phyloP scores from a whole-genome alignment of 1,140 invertebrate species.

The Homarus americanus region DNA sequence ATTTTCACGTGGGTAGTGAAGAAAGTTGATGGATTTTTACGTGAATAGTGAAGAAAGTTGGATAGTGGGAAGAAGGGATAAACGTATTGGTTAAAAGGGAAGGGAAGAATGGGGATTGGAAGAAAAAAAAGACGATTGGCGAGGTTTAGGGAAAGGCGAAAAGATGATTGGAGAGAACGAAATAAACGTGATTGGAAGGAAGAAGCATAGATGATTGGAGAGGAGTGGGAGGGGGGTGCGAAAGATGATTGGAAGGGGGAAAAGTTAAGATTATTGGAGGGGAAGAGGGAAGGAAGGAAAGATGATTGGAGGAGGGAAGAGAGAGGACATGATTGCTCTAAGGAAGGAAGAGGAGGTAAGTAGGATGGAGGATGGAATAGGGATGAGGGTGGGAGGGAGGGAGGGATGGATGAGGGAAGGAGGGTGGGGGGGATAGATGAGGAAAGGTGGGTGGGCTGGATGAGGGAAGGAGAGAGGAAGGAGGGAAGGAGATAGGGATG shows the following conservation, averaged over 20 bases:
- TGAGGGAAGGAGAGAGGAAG: neutral
- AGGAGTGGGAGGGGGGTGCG: neutral
- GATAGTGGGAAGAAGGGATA: too few relatives aligned
- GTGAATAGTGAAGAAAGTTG: too few relatives aligned
- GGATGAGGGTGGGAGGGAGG: neutral
- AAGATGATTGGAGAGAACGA: too few relatives aligned
- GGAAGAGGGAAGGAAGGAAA: neutral
- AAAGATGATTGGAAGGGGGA: neutral
- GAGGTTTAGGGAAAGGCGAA: too few relatives aligned
- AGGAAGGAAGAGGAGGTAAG: neutral
- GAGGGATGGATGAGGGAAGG: neutral
- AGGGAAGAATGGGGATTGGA: too few relatives aligned
- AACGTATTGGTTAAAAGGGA: too few relatives aligned
- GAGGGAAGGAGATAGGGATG: neutral
- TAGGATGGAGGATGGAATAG: neutral
- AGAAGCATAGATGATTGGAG: neutral
- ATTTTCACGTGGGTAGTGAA: too few relatives aligned
- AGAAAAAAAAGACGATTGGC: too few relatives aligned
- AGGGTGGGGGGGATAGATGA: neutral
- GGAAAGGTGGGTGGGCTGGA: neutral
- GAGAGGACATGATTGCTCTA: too few relatives aligned
- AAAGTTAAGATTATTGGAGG: neutral
- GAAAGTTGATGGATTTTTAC: too few relatives aligned
- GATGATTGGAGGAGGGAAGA: neutral
- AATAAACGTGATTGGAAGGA: too few relatives aligned